Conservation (phyloP, 2,888 invertebrate genomes). For the Phalera bucephala region DNA sequence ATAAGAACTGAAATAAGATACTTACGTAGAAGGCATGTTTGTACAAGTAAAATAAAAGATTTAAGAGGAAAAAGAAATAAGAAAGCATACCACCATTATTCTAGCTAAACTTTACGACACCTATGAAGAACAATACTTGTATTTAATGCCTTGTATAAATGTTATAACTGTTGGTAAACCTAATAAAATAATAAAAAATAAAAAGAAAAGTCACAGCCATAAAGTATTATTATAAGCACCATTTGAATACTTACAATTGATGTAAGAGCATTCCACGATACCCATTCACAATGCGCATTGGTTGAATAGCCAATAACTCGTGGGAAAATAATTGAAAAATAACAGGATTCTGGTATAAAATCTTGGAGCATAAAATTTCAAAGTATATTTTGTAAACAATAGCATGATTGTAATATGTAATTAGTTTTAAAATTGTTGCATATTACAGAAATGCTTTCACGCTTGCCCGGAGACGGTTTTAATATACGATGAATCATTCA, state of each 20-base stretch:
- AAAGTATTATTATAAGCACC: slow-evolving; percentile 48
- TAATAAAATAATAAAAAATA: too few species aligned
- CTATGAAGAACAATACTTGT: too few species aligned
- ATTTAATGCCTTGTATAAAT: too few species aligned
- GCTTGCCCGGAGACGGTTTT: slow-evolving; percentile 14
- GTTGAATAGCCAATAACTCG: slow-evolving; percentile 61
- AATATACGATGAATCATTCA: slow-evolving; percentile 8
- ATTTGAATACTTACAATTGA: slow-evolving; percentile 64
- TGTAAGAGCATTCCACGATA: slow-evolving; percentile 41
- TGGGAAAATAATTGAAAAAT: slow-evolving; percentile 61
- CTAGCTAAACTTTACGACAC: too few species aligned
- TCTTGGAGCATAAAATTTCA: slow-evolving; percentile 14
- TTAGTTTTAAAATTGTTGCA: slow-evolving; percentile 25
- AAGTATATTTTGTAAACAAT: slow-evolving; percentile 39
- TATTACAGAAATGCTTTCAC: slow-evolving; percentile 22
- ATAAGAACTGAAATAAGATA: too few species aligned
- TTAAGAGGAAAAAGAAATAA: too few species aligned
- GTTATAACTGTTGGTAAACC: too few species aligned
- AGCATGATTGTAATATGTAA: slow-evolving; percentile 35
- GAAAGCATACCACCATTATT: too few species aligned
- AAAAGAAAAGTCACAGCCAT: slow-evolving; percentile 43
- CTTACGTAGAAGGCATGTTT: too few species aligned
- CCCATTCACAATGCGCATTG: slow-evolving; percentile 43
- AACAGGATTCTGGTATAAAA: slow-evolving; percentile 29
- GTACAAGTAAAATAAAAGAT: too few species aligned